phyloP scores from a whole-genome alignment of 1,140 invertebrate species.

The Thaumatotibia leucotreta region DNA sequence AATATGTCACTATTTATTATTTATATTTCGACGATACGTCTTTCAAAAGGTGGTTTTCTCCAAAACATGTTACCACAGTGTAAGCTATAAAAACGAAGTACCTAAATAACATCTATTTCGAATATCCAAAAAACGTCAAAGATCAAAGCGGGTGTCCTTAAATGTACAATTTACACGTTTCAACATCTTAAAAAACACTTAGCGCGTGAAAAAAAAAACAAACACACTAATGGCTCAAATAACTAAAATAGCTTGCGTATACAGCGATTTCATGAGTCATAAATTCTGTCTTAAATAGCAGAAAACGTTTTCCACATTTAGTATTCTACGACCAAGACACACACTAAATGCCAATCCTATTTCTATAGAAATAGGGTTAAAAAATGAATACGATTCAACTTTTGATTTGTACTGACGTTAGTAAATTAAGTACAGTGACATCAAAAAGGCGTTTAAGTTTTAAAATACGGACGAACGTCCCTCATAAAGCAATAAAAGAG shows the following conservation, averaged over 20 bases:
- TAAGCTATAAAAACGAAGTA: not conserved
- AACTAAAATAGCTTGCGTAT: conserved; percentile 11
- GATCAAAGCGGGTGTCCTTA: not conserved
- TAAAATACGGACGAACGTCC: not conserved
- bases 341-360: not conserved
- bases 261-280: conserved; percentile 10
- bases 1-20: too few relatives aligned
- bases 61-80: too few relatives aligned
- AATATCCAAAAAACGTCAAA: not conserved
- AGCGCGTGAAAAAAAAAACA: not conserved
- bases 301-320: not conserved
- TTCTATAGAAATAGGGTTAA: not conserved
- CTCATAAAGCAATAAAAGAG: conserved; percentile 13
- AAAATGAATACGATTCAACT: not conserved
- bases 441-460: conserved; percentile 14
- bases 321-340: not conserved
- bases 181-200: not conserved
- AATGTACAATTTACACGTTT: not conserved
- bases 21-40: too few relatives aligned
- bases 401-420: conserved; percentile 10
- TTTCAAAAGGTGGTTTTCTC: too few relatives aligned
- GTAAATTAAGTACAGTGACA: conserved; percentile 8
- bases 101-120: not conserved
- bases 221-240: conserved; percentile 5
- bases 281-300: conserved; percentile 10